phyloP scores from a whole-genome alignment of 1,140 invertebrate genomes.

The Tetranychus urticae region DNA sequence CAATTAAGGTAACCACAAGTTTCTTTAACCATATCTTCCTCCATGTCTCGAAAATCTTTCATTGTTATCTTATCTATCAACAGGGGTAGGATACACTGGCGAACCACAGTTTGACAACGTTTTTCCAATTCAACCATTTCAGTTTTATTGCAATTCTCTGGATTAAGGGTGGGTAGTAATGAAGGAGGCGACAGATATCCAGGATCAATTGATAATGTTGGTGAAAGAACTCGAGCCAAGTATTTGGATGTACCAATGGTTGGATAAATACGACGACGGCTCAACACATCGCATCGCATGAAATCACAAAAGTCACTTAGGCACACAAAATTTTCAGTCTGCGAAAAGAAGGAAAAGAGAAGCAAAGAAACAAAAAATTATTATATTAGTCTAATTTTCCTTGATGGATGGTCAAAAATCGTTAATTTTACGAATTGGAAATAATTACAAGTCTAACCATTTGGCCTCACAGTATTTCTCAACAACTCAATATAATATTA shows the following conservation, averaged over 20 bases:
- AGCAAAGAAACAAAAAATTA: neutral
- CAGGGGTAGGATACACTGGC: constrained; percentile 49
- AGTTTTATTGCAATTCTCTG: neutral
- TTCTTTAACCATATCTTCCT: constrained; percentile 60
- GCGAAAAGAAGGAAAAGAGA: constrained; percentile 8
- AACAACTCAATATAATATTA: no score
- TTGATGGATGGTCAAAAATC: no score
- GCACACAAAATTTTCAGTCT: constrained; percentile 72
- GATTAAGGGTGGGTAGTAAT: neutral
- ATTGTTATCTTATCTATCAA: constrained; percentile 42
- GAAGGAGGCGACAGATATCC: no score
- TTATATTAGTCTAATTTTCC: no score
- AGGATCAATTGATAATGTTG: no score
- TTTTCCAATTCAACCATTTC: constrained; percentile 2
- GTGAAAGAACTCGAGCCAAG: no score
- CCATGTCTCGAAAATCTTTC: constrained; percentile 56
- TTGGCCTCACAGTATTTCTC: no score
- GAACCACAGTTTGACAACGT: constrained; percentile 28
- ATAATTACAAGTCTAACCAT: no score
- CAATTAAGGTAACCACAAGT: constrained; percentile 77
- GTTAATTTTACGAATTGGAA: no score
- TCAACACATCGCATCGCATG: constrained; percentile 67
- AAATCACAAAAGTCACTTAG: constrained; percentile 82
- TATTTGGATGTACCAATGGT: no score
- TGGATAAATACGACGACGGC: no score